Percentiles rank a stretch among this genome's conserved stretches.
Conservation (phyloP, 2,113 vertebrate species). For the Azemiops feae region DNA sequence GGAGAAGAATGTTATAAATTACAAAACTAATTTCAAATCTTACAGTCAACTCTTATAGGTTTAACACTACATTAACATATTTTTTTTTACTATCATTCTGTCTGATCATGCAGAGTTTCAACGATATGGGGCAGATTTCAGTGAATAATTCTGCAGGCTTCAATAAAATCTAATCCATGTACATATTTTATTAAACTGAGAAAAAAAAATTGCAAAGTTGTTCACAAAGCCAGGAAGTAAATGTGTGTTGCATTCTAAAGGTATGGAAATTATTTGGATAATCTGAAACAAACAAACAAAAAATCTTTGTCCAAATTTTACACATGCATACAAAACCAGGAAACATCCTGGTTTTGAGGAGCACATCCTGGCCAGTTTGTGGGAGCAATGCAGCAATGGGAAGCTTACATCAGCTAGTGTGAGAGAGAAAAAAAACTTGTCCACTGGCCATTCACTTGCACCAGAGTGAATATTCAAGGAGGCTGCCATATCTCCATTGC, state of each 20-base stretch:
- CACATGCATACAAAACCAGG: neutral
- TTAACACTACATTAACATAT: neutral
- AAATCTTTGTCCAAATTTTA: neutral
- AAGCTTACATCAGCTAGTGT: neutral
- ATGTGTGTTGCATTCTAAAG: neutral
- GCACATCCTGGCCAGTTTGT: neutral
- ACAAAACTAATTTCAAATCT: neutral
- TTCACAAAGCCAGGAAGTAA: neutral
- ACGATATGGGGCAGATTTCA: neutral
- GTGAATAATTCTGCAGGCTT: neutral
- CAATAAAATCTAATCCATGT: neutral
- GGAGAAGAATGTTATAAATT: neutral
- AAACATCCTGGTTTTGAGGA: neutral
- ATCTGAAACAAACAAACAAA: neutral
- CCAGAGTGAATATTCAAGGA: neutral
- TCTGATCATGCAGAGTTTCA: neutral
- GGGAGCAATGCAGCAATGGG: neutral
- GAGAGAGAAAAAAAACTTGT: neutral
- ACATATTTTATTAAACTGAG: neutral
- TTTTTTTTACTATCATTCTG: neutral
- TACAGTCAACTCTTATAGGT: neutral
- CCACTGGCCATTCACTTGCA: neutral
- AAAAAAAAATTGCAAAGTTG: neutral
- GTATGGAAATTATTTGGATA: neutral
- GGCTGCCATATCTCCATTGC: neutral